Percentiles rank a stretch among this genome's conserved stretches.
phyloP scores from a whole-genome alignment of 2,888 invertebrate genomes.

The Hyposoter dolosus region DNA sequence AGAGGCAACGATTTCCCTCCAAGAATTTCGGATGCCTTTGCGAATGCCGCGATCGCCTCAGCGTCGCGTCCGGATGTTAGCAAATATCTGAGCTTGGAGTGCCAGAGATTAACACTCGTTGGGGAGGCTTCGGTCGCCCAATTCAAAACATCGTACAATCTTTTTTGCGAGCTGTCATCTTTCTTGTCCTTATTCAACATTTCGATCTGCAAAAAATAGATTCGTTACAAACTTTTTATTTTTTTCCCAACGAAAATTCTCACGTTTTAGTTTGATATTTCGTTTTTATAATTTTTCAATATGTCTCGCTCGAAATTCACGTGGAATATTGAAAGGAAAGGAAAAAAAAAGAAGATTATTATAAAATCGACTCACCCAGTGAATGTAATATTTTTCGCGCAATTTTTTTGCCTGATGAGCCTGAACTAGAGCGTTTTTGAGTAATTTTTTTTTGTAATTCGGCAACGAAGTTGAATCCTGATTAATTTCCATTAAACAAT shows the following conservation, averaged over 20 bases:
- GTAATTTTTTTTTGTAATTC: slow-evolving; percentile 85
- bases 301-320: background rate
- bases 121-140: slow-evolving; percentile 85
- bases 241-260: background rate
- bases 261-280: background rate
- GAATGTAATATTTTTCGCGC: slow-evolving; percentile 85
- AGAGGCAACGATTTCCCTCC: slow-evolving; percentile 84
- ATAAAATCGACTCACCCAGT: slow-evolving; percentile 81
- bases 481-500: slow-evolving; percentile 86
- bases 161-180: slow-evolving; percentile 74
- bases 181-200: slow-evolving; percentile 77
- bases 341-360: background rate
- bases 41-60: slow-evolving; percentile 84
- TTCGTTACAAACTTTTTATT: no score
- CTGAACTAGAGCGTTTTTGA: slow-evolving; percentile 85
- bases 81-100: slow-evolving; percentile 85
- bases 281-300: background rate
- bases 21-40: slow-evolving; percentile 82
- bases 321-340: background rate
- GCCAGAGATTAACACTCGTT: slow-evolving; percentile 86
- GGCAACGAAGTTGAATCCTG: slow-evolving; percentile 84
- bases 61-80: slow-evolving; percentile 84
- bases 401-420: slow-evolving; percentile 85
- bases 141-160: slow-evolving; percentile 80
- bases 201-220: slow-evolving; percentile 75